Conservation (phyloP, 2,113 vertebrate genomes). For the Mormyrus lacerda region DNA sequence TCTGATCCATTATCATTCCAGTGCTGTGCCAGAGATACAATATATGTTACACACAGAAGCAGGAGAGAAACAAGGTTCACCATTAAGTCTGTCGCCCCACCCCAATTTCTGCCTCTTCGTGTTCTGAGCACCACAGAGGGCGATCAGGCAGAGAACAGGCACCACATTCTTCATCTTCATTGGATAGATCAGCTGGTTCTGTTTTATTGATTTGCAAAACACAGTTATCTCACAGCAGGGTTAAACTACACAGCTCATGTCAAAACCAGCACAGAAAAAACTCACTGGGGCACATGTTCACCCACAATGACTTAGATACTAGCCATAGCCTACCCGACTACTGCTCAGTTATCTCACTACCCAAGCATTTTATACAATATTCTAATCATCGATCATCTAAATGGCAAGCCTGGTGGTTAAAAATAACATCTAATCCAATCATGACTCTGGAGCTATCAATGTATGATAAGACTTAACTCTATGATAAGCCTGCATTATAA, state of each 20-base stretch:
- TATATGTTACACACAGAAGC: not conserved
- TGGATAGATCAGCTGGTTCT: not conserved
- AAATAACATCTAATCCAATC: not conserved
- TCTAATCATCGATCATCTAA: not conserved
- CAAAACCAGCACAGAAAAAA: not conserved
- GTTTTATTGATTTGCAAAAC: not conserved
- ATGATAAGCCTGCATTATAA: not conserved
- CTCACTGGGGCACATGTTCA: not conserved
- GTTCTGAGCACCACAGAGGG: constrained; percentile 45
- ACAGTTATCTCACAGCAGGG: not conserved
- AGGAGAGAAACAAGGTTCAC: constrained; percentile 21
- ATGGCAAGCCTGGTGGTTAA: not conserved
- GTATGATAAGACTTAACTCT: not conserved
- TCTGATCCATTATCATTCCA: not conserved
- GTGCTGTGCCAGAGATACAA: not conserved
- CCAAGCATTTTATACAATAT: not conserved
- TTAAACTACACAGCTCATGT: not conserved
- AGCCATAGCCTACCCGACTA: not conserved
- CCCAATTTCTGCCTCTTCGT: constrained; percentile 45
- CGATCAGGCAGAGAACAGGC: constrained; percentile 47
- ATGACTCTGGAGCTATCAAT: not conserved
- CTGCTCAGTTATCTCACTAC: not conserved
- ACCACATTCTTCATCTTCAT: constrained; percentile 39
- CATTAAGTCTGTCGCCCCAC: constrained; percentile 35
- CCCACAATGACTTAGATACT: not conserved